Percentiles rank a stretch among this genome's conserved stretches.
These are phyloP conservation scores for Dusona sp. DNA, from an alignment of 2,888 invertebrate genomes.

Conservation along the genomic window DNA sequence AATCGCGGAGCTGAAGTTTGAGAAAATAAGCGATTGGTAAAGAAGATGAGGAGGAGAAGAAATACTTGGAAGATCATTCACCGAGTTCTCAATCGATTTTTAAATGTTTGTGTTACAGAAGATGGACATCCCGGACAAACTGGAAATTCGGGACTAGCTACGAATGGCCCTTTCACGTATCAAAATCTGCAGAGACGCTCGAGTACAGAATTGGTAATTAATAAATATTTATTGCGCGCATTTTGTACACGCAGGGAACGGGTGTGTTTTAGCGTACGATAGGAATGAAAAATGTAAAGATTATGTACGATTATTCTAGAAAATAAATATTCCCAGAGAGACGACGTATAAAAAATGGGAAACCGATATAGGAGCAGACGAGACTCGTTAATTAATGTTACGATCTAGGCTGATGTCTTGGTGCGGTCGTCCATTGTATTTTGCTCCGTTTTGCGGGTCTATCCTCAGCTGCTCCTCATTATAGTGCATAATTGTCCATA, in stretches of 20 bases:
- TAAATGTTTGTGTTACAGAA: conserved; percentile 68
- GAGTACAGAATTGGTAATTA: conserved; percentile 74
- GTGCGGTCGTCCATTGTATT: conserved; percentile 49
- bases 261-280: conserved; percentile 10
- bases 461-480: conserved; percentile 32
- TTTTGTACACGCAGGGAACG: neutral
- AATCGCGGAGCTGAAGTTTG: no score
- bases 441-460: conserved; percentile 12
- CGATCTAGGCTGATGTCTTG: conserved; percentile 52
- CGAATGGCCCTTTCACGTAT: conserved; percentile 67
- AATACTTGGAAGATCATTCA: conserved; percentile 15
- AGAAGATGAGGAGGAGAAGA: neutral
- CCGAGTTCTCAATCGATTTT: conserved; percentile 12
- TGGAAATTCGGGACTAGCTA: conserved; percentile 73
- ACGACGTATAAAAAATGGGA: neutral
- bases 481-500: conserved; percentile 51
- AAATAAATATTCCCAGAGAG: conserved; percentile 10
- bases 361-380: conserved; percentile 3
- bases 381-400: conserved; percentile 36
- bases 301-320: conserved; percentile 5
- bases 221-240: neutral
- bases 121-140: conserved; percentile 76
- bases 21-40: conserved; percentile 1
- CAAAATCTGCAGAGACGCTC: conserved; percentile 65
- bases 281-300: neutral